phyloP scores from a whole-genome alignment of 2,888 invertebrate species.

The Dryocosmus kuriphilus region DNA sequence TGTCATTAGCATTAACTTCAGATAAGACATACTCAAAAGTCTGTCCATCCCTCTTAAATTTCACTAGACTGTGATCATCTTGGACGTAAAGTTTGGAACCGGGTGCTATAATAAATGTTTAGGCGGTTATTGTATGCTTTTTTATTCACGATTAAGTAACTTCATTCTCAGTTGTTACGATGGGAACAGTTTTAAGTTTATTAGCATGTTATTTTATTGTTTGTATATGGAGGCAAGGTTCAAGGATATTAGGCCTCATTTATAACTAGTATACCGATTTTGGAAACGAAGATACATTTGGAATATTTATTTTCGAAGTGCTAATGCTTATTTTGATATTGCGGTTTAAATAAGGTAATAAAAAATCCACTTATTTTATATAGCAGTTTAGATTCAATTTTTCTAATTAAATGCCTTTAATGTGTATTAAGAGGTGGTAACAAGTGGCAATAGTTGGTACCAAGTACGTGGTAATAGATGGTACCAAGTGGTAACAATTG shows the following conservation, averaged over 20 bases:
- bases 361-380: too few relatives aligned
- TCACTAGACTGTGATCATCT: not conserved
- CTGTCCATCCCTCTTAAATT: not conserved
- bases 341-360: not conserved
- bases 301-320: not conserved
- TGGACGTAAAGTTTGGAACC: not conserved
- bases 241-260: slow-evolving; percentile 21
- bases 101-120: slow-evolving; percentile 14
- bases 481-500: too few relatives aligned
- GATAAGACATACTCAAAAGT: slow-evolving; percentile 3
- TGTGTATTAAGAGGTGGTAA: too few relatives aligned
- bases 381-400: too few relatives aligned
- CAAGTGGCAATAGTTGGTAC: too few relatives aligned
- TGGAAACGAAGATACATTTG: too few relatives aligned
- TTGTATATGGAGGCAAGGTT: slow-evolving; percentile 16
- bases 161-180: not conserved
- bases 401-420: too few relatives aligned
- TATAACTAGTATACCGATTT: not conserved
- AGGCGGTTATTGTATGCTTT: not conserved
- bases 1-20: slow-evolving; percentile 34
- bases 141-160: slow-evolving; percentile 33
- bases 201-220: slow-evolving; percentile 25
- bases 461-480: too few relatives aligned
- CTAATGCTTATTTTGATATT: not conserved
- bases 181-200: slow-evolving; percentile 15